Percentiles rank a stretch among this genome's conserved stretches.
These are phyloP conservation scores for Lycocerus yunnanus DNA, from an alignment of 2,888 invertebrate genomes.

Conservation along the genomic window DNA sequence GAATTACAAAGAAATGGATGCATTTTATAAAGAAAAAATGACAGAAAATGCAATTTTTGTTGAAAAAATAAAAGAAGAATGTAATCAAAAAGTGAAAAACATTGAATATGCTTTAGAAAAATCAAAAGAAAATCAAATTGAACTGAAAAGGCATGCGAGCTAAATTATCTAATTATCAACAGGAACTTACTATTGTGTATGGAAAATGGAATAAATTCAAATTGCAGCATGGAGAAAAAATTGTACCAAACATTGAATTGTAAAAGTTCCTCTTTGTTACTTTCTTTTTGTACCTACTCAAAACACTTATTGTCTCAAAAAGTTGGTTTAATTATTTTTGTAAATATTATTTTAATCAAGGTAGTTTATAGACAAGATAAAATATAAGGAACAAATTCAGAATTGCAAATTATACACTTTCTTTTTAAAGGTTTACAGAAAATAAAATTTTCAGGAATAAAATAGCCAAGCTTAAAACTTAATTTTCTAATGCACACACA, in stretches of 20 bases:
- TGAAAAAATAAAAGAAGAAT: background rate
- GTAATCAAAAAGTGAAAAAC: conserved; percentile 1
- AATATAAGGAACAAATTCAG: background rate
- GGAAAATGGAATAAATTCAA: conserved; percentile 9
- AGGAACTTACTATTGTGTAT: conserved; percentile 14
- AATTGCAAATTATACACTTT: background rate
- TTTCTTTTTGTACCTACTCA: background rate
- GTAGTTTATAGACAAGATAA: background rate
- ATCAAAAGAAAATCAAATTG: conserved; percentile 6
- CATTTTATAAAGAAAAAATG: conserved; percentile 12
- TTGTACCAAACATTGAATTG: background rate
- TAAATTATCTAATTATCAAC: conserved; percentile 15
- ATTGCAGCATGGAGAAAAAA: background rate
- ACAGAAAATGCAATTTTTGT: conserved; percentile 2
- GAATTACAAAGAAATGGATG: conserved; percentile 14
- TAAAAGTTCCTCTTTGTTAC: background rate
- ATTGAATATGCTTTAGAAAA: background rate
- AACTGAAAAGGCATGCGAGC: conserved; percentile 8
- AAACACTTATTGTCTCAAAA: background rate
- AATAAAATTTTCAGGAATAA: background rate
- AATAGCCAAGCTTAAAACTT: background rate
- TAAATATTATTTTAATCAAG: background rate
- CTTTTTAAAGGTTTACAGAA: background rate
- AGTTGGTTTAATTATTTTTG: background rate
- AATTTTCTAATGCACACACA: background rate